phyloP scores from a whole-genome alignment of 2,888 invertebrate species.

The Nineta flava region DNA sequence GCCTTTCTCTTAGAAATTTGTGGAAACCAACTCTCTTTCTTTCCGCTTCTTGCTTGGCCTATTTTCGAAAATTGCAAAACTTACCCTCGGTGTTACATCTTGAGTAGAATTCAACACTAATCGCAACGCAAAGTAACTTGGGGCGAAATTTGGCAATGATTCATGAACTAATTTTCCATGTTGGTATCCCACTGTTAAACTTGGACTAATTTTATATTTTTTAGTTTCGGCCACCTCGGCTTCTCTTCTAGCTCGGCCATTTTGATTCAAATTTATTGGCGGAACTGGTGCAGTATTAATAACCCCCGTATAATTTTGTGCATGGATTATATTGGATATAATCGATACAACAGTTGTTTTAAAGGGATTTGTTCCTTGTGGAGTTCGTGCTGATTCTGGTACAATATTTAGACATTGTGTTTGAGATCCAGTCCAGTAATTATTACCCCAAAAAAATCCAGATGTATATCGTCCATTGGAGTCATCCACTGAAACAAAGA shows the following conservation, averaged over 20 bases:
- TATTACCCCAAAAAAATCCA: conserved; percentile 69
- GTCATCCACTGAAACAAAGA: conserved; percentile 39
- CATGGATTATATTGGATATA: too few relatives aligned
- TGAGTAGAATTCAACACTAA: conserved; percentile 37
- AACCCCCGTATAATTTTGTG: too few relatives aligned
- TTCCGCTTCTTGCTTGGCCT: too few relatives aligned
- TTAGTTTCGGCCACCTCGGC: too few relatives aligned
- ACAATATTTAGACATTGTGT: conserved; percentile 52
- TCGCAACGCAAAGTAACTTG: conserved; percentile 48
- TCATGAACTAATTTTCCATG: conserved; percentile 18
- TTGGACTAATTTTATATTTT: not conserved
- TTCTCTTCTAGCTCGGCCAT: too few relatives aligned
- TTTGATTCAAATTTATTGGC: too few relatives aligned
- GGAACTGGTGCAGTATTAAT: too few relatives aligned
- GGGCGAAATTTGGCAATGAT: conserved; percentile 42
- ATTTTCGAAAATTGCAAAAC: not conserved
- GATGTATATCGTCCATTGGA: conserved; percentile 63
- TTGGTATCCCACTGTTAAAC: conserved; percentile 19
- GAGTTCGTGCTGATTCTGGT: conserved; percentile 21
- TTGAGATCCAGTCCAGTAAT: conserved; percentile 65
- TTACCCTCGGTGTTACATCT: conserved; percentile 11
- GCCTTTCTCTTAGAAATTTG: too few relatives aligned
- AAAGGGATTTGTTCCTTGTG: too few relatives aligned
- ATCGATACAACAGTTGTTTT: too few relatives aligned
- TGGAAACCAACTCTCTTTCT: too few relatives aligned